Percentiles rank a stretch among this genome's conserved stretches.
phyloP scores from a whole-genome alignment of 2,797 vertebrate species.

The Amniataba percoides region DNA sequence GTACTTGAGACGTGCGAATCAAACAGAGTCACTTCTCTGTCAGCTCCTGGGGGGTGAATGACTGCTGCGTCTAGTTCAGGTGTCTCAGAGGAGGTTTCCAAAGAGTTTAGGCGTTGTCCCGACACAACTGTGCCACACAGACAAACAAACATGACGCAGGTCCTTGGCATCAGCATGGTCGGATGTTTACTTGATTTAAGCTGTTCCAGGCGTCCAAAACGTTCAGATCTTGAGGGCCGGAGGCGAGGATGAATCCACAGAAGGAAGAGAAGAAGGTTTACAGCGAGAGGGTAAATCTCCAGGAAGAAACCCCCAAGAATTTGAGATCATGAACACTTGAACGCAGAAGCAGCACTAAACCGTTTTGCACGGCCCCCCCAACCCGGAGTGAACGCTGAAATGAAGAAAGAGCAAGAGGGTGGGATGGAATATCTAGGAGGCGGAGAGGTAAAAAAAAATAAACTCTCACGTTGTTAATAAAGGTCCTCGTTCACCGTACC shows the following conservation, averaged over 20 bases:
- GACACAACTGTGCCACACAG: conserved; percentile 58
- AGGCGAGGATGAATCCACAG: conserved; percentile 35
- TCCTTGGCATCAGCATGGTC: conserved; percentile 49
- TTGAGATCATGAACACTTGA: not conserved
- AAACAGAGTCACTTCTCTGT: not conserved
- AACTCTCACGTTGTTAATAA: conserved; percentile 76
- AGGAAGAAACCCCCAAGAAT: conserved; percentile 9
- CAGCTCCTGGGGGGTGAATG: not conserved
- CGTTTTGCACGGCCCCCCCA: conserved; percentile 10
- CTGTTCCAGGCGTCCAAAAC: not conserved
- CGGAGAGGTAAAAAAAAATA: conserved; percentile 55
- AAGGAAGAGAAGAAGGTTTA: conserved; percentile 34
- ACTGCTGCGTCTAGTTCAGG: conserved; percentile 18
- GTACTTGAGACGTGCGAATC: not conserved
- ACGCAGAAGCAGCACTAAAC: conserved; percentile 3
- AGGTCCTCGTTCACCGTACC: conserved; percentile 62
- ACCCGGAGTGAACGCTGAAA: conserved; percentile 28
- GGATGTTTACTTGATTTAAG: conserved; percentile 19
- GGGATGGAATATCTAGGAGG: conserved; percentile 54
- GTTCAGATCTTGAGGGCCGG: conserved; percentile 12
- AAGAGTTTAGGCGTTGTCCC: conserved; percentile 41
- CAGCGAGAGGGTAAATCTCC: not conserved
- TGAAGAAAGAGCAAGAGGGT: conserved; percentile 41
- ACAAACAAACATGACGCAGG: conserved; percentile 68
- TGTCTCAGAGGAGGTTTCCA: conserved; percentile 32